Conservation (phyloP, 2,888 invertebrate genomes). For the Amphiduros pacificus region DNA sequence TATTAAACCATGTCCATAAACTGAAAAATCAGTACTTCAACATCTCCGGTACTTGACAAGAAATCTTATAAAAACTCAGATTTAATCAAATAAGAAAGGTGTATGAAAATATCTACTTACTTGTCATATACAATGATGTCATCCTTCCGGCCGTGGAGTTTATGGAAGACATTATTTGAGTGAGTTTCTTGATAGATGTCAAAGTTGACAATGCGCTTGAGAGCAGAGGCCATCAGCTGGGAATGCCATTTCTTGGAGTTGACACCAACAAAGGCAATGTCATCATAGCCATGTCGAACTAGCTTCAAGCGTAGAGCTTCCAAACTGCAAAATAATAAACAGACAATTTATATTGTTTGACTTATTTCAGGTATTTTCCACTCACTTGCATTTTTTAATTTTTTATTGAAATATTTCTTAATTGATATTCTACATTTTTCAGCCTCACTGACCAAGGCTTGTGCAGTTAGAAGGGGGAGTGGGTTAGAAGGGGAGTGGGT, state of each 20-base stretch:
- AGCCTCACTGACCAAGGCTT: too few relatives aligned
- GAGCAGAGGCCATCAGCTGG: slow-evolving; percentile 25
- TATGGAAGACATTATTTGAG: slow-evolving; percentile 38
- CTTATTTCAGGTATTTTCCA: too few relatives aligned
- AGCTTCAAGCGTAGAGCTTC: slow-evolving; percentile 37
- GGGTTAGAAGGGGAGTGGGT: too few relatives aligned
- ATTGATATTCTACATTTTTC: too few relatives aligned
- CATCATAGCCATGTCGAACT: slow-evolving; percentile 27
- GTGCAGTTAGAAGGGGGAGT: too few relatives aligned
- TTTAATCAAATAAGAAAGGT: too few relatives aligned
- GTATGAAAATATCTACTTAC: slow-evolving; percentile 29
- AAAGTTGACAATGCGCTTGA: slow-evolving; percentile 30
- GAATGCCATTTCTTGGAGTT: slow-evolving; percentile 38
- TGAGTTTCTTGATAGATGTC: slow-evolving; percentile 48
- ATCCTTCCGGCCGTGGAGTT: slow-evolving; percentile 44
- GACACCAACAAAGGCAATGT: slow-evolving; percentile 44
- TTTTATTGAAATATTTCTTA: too few relatives aligned
- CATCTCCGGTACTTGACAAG: too few relatives aligned
- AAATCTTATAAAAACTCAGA: too few relatives aligned
- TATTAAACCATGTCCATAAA: too few relatives aligned
- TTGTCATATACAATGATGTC: slow-evolving; percentile 54
- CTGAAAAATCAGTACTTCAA: too few relatives aligned
- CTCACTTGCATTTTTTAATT: too few relatives aligned
- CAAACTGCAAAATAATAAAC: slow-evolving; percentile 33
- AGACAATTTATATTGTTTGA: not conserved